Conservation (phyloP, 2,113 vertebrate species). For the Ovibos moschatus region DNA sequence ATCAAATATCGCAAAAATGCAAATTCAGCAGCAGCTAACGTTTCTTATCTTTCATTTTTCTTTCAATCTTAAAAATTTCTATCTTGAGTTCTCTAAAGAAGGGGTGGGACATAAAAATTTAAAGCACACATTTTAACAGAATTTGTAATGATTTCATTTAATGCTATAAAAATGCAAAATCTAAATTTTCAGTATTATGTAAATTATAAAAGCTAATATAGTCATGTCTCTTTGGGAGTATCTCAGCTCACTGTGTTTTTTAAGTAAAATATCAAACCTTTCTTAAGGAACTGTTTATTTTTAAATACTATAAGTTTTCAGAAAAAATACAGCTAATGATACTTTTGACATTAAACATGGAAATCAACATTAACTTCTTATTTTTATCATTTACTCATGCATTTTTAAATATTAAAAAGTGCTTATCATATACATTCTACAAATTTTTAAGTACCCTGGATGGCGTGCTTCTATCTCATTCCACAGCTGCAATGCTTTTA, state of each 20-base stretch:
- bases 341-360: background rate
- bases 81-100: background rate
- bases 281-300: background rate
- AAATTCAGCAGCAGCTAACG: background rate
- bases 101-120: background rate
- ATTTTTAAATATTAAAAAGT: background rate
- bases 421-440: background rate
- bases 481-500: constrained; percentile 90
- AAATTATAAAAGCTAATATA: background rate
- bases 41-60: background rate
- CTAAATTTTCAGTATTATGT: background rate
- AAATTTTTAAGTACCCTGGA: constrained; percentile 83
- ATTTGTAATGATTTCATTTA: background rate
- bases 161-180: background rate
- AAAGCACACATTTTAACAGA: background rate
- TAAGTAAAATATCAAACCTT: background rate
- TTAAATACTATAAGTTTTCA: background rate
- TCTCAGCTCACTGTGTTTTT: background rate
- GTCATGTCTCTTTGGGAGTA: background rate
- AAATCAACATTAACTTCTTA: background rate
- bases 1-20: background rate
- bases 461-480: constrained; percentile 85
- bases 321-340: background rate
- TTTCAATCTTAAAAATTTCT: constrained; percentile 19
- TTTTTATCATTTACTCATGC: background rate